Evolutionary conservation across 2,797 vertebrate species (phyloP), one percentile per base, ranked within the genome.

Genomic region (Alosa sapidissima): DNA sequence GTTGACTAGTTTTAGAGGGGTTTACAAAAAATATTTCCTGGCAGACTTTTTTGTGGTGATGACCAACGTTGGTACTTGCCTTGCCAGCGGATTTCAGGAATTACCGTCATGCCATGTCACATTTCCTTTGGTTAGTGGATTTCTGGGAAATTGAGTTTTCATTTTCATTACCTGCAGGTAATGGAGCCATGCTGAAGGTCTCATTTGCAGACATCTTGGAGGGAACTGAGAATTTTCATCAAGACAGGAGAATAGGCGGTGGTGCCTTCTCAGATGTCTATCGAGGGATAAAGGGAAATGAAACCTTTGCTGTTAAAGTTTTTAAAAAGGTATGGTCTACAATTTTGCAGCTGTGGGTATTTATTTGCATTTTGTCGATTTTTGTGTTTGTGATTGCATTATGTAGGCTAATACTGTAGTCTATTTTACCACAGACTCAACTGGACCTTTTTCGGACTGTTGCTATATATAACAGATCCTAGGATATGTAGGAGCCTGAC

Each of bases 201-300:
- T 94, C 89, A 11, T 93, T 95, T 85, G 86, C 91, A 8, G 92
- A 93, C 13, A 87, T 97, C 87, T 28, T 88, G 81, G 91, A 92
- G 10, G 95, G 91, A 91, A 97, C 95, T 58, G 89, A 85, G 24
- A 86, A 93, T 86, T 96, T 97, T 87, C 95, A 96, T 60, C 88
- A 68, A 47, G 93, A 95, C 36, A 91, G 92, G 48, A 92, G 92
- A 84, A 93, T 96, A 0, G 90, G 93, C 58, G 93, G 92, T 86
- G 94, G 94, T n/a, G 81, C 86, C 3, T 92, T 95, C 78, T 92
- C 95, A 21, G 90, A 95, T 33, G 86, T 96, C 5, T 97, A 94
- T 91, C 93, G 81, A 86, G 94, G 89, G 49, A 89, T 89, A 81
- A 88, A 93, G 48, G 91, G 91, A 91, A 92, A 90, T 49, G 78